A percentile compares a stretch with the other conserved stretches of the same genome.
Evolutionary conservation across 2,888 invertebrate genomes (phyloP).

Genomic region (Priapulus caudatus): DNA sequence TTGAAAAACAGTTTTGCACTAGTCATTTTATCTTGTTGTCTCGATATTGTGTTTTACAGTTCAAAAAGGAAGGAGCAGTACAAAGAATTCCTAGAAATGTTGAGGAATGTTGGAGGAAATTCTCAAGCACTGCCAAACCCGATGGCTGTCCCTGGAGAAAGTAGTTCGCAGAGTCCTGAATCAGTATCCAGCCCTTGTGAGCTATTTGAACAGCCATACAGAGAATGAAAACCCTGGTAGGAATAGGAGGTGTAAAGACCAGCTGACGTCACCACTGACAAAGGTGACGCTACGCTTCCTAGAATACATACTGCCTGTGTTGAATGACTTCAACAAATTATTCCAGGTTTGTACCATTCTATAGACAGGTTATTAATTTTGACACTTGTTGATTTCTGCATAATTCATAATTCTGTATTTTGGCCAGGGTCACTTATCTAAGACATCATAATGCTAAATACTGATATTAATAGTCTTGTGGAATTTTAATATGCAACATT

Average conservation of each 20-base stretch:
- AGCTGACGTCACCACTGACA: background rate
- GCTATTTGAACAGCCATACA: background rate
- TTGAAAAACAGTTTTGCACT: background rate
- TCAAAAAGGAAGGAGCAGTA: too few species aligned
- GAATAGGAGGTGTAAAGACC: background rate
- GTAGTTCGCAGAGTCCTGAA: background rate
- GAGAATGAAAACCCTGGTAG: background rate
- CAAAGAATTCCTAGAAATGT: too few species aligned
- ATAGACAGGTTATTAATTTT: too few species aligned
- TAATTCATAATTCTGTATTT: too few species aligned
- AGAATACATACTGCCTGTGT: background rate
- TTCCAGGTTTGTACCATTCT: background rate
- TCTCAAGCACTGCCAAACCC: background rate
- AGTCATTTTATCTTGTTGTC: background rate
- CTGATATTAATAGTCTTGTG: too few species aligned
- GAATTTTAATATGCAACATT: too few species aligned
- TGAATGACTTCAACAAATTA: background rate
- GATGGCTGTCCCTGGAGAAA: slow-evolving; percentile 3
- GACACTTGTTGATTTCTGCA: too few species aligned
- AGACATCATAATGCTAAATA: too few species aligned
- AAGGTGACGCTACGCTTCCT: background rate
- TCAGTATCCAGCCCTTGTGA: background rate
- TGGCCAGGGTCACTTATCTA: too few species aligned
- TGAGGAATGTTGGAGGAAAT: too few species aligned
- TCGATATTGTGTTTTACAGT: too few species aligned